A percentile compares a stretch with the other conserved stretches of the same genome.
Conservation (phyloP, 2,797 vertebrate genomes). For the Takifugu rubripes region DNA sequence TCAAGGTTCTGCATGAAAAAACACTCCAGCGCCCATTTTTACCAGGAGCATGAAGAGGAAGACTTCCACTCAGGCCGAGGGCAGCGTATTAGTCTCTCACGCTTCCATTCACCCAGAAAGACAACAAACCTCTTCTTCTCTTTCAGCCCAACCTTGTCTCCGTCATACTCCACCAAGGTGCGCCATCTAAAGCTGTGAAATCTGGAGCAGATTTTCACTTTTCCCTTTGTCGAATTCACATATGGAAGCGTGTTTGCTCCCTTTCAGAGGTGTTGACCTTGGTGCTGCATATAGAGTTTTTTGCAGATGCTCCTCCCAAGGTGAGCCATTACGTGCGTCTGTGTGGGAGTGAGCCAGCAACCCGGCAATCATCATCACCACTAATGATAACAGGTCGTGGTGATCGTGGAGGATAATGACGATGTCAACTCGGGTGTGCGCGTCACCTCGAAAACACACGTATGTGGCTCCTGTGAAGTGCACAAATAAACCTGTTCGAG, state of each 20-base stretch:
- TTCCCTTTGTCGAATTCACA: background rate
- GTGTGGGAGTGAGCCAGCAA: background rate
- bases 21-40: constrained; percentile 48
- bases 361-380: constrained; percentile 50
- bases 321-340: background rate
- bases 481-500: constrained; percentile 6
- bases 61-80: no score
- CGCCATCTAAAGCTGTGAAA: no score
- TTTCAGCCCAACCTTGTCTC: no score
- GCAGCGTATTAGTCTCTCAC: no score
- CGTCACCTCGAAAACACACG: constrained; percentile 24
- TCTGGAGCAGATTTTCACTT: background rate
- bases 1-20: constrained; percentile 61
- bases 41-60: constrained; percentile 23
- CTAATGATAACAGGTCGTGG: constrained; percentile 58
- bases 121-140: no score
- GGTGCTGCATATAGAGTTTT: background rate
- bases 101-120: no score
- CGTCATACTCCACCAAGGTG: no score
- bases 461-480: background rate
- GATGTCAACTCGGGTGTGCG: constrained; percentile 30
- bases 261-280: background rate
- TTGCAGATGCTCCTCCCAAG: background rate
- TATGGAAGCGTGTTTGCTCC: background rate
- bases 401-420: constrained; percentile 57